phyloP scores from a whole-genome alignment of 2,113 vertebrate genomes.

The Chauna torquata region DNA sequence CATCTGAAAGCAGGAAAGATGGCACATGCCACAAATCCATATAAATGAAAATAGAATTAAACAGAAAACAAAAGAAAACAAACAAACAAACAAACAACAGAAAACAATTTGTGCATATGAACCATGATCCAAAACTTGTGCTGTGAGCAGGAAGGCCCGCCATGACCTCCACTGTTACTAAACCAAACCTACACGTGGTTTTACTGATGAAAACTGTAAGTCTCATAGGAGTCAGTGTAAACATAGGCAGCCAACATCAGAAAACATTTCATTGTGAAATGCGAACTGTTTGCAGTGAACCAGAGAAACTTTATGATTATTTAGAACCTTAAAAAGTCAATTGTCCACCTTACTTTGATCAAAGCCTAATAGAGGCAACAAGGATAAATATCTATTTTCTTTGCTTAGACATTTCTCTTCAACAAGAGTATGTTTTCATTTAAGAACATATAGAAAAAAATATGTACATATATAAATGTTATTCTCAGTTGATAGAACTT shows the following conservation, averaged over 20 bases:
- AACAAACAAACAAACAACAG: too few species aligned
- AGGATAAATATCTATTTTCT: not conserved
- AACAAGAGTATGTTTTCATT: not conserved
- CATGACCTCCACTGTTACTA: not conserved
- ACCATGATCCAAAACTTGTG: not conserved
- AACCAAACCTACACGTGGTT: not conserved
- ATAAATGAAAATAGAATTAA: not conserved
- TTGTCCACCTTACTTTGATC: not conserved
- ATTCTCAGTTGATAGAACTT: not conserved
- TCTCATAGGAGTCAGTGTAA: not conserved
- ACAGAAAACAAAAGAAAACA: not conserved
- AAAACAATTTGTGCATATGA: not conserved
- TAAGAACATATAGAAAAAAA: not conserved
- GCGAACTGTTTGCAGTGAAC: not conserved
- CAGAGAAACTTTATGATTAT: not conserved
- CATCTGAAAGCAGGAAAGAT: not conserved
- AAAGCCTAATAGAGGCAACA: not conserved
- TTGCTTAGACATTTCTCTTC: not conserved
- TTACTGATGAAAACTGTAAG: not conserved
- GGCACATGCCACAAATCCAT: not conserved
- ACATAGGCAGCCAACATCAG: not conserved
- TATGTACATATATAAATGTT: fast-evolving
- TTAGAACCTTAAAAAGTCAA: not conserved
- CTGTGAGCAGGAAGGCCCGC: not conserved
- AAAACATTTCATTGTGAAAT: not conserved